phyloP scores from a whole-genome alignment of 2,797 vertebrate species.

The Selene dorsalis region DNA sequence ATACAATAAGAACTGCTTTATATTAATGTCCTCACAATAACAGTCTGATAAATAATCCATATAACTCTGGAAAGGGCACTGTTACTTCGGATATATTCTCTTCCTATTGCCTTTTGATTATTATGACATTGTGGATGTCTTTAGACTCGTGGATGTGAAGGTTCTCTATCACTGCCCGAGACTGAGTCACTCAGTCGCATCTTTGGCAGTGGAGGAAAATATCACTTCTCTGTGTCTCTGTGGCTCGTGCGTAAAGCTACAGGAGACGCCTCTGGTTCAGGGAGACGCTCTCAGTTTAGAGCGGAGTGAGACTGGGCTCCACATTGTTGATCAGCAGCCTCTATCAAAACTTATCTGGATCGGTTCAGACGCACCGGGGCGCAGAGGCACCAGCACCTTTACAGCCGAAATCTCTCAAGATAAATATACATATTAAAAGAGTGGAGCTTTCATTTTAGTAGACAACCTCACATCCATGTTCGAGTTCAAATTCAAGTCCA shows the following conservation, averaged over 20 bases:
- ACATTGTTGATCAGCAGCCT: background rate
- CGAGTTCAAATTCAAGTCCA: too few species aligned
- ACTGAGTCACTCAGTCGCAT: background rate
- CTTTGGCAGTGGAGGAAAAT: background rate
- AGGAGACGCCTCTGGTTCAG: background rate
- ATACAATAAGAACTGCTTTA: too few species aligned
- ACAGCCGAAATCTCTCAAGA: background rate
- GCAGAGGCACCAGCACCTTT: conserved; percentile 11
- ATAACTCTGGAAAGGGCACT: background rate
- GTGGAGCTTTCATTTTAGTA: background rate
- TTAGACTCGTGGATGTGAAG: background rate
- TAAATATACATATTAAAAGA: background rate
- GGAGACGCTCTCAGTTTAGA: background rate
- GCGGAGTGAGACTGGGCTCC: background rate
- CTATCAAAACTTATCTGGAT: conserved; percentile 36
- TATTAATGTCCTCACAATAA: background rate
- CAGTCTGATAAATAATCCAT: background rate
- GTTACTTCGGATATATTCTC: background rate
- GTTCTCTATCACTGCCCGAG: background rate
- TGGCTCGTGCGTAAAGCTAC: background rate
- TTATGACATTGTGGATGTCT: background rate
- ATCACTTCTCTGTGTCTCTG: background rate
- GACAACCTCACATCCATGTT: too few species aligned
- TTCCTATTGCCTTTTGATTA: background rate
- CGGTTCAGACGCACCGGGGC: conserved; percentile 22